phyloP scores from a whole-genome alignment of 1,140 invertebrate species.

The Arctopsyche grandis region DNA sequence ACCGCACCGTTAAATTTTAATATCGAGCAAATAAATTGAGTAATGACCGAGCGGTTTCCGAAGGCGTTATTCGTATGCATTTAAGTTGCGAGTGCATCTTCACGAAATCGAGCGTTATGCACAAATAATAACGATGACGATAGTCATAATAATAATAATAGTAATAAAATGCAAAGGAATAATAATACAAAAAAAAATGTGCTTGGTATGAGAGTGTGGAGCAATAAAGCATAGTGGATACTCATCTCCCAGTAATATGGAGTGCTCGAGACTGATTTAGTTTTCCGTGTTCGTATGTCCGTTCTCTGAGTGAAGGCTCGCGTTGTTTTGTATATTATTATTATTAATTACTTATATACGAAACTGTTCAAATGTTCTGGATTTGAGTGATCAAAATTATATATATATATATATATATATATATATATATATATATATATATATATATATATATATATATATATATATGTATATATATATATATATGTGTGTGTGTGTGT shows the following conservation, averaged over 20 bases:
- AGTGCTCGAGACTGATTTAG: constrained; percentile 46
- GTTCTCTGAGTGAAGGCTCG: constrained; percentile 1
- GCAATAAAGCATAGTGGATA: constrained; percentile 45
- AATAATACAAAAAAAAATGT: constrained; percentile 28
- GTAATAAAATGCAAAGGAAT: constrained; percentile 37
- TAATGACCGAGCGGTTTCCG: constrained; percentile 27
- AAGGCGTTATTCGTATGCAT: not conserved
- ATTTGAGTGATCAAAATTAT: too few species aligned
- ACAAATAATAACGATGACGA: constrained; percentile 30
- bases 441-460: too few species aligned
- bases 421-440: too few species aligned
- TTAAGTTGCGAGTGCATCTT: not conserved
- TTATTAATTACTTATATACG: too few species aligned
- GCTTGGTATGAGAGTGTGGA: constrained; percentile 37
- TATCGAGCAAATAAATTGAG: constrained; percentile 28
- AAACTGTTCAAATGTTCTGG: too few species aligned
- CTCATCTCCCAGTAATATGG: constrained; percentile 45
- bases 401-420: too few species aligned
- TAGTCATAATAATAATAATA: constrained; percentile 36
- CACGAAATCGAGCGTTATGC: constrained; percentile 33
- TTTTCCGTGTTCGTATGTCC: constrained; percentile 32
- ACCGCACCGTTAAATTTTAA: too few species aligned
- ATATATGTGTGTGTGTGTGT: too few species aligned
- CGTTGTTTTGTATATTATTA: not conserved
- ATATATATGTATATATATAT: too few species aligned